These are phyloP conservation scores for Drosophila recens DNA, from an alignment of 2,888 invertebrate genomes.

Conservation along the genomic window DNA sequence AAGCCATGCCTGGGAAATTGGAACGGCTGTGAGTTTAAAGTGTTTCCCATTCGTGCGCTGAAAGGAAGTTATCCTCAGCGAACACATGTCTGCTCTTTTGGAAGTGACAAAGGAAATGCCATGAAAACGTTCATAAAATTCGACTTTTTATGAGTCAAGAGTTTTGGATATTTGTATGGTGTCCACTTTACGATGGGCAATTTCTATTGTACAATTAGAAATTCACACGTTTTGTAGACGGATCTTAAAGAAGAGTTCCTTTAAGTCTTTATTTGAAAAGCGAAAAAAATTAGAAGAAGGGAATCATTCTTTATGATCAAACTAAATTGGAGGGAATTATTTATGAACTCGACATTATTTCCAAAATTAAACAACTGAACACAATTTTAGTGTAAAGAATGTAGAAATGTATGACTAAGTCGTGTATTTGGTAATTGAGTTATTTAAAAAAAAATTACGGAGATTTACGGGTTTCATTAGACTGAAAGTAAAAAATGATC, in stretches of 20 bases:
- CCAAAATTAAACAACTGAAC: too few species aligned
- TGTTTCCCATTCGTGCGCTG: constrained; percentile 13
- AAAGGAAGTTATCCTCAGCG: constrained; percentile 65
- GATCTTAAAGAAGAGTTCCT: not conserved
- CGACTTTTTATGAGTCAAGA: constrained; percentile 53
- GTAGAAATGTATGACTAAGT: too few species aligned
- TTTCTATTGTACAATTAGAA: constrained; percentile 32
- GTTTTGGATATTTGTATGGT: constrained; percentile 13
- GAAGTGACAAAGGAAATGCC: constrained; percentile 65
- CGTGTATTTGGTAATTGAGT: too few species aligned
- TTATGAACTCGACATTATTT: too few species aligned
- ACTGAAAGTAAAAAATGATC: too few species aligned
- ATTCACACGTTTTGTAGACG: constrained; percentile 40
- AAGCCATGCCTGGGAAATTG: constrained; percentile 53
- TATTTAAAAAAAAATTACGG: too few species aligned
- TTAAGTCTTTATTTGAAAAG: constrained; percentile 1
- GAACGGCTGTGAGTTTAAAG: constrained; percentile 33
- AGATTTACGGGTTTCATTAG: not conserved
- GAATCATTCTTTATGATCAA: not conserved
- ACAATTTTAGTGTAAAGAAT: too few species aligned
- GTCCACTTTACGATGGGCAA: not conserved
- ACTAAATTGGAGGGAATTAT: not conserved
- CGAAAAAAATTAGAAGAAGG: not conserved
- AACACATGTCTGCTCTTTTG: constrained; percentile 31
- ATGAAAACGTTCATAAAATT: constrained; percentile 49